A percentile compares a stretch with the other conserved stretches of the same genome.
Conservation (phyloP, 2,888 invertebrate genomes). For the Sturmia bella region DNA sequence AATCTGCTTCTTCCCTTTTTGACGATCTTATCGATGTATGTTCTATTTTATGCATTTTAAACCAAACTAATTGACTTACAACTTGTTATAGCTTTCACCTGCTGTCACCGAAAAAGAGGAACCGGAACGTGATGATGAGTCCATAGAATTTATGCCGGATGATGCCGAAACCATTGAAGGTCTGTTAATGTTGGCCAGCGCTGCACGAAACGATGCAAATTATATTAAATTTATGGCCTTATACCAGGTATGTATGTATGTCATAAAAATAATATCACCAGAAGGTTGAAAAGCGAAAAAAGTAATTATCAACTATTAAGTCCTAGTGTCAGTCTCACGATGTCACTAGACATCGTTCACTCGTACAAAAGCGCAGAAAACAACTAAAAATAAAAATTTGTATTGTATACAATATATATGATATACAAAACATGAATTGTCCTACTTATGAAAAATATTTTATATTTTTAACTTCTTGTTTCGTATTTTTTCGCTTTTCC, state of each 20-base stretch:
- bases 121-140: constrained; percentile 73
- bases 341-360: no score
- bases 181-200: constrained; percentile 78
- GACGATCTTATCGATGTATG: constrained; percentile 60
- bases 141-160: constrained; percentile 66
- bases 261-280: background rate
- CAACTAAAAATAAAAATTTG: no score
- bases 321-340: no score
- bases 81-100: constrained; percentile 28
- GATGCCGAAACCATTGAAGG: constrained; percentile 77
- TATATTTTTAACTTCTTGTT: no score
- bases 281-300: no score
- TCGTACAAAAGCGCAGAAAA: no score
- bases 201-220: constrained; percentile 78
- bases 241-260: constrained; percentile 77
- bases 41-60: background rate
- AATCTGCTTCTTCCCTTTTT: constrained; percentile 40
- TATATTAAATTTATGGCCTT: constrained; percentile 80
- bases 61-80: background rate
- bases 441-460: no score
- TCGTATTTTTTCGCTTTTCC: no score
- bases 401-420: no score
- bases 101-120: constrained; percentile 51
- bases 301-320: no score
- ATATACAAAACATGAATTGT: no score